Conservation (phyloP, 2,113 vertebrate species). For the Eptesicus fuscus region DNA sequence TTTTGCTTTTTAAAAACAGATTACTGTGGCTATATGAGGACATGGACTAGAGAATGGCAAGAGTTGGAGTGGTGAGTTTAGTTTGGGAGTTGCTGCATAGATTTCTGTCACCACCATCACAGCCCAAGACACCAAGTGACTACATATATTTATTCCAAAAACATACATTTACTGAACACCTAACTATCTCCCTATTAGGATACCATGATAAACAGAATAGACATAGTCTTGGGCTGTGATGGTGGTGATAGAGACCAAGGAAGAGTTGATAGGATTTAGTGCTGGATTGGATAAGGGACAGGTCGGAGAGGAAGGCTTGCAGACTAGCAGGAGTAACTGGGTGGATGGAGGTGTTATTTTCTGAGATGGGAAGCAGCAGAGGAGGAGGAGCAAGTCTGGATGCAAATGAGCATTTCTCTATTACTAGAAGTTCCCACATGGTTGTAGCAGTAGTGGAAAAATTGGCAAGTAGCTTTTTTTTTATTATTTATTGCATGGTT, state of each 20-base stretch:
- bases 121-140: too few species aligned
- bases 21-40: neutral
- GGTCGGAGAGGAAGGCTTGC: neutral
- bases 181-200: neutral
- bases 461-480: neutral
- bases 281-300: neutral
- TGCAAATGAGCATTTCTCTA: neutral
- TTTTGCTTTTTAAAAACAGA: neutral
- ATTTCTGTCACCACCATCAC: too few species aligned
- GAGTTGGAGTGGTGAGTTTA: neutral
- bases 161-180: neutral
- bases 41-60: neutral
- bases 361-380: neutral
- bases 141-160: constrained; percentile 19
- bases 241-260: neutral
- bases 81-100: neutral
- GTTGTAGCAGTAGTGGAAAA: neutral
- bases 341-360: neutral
- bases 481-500: neutral
- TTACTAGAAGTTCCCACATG: neutral
- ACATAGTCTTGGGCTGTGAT: neutral
- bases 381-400: neutral
- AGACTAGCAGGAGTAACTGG: neutral
- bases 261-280: neutral
- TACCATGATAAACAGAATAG: neutral